phyloP scores from a whole-genome alignment of 2,888 invertebrate genomes.

The Luperina nickerlii region DNA sequence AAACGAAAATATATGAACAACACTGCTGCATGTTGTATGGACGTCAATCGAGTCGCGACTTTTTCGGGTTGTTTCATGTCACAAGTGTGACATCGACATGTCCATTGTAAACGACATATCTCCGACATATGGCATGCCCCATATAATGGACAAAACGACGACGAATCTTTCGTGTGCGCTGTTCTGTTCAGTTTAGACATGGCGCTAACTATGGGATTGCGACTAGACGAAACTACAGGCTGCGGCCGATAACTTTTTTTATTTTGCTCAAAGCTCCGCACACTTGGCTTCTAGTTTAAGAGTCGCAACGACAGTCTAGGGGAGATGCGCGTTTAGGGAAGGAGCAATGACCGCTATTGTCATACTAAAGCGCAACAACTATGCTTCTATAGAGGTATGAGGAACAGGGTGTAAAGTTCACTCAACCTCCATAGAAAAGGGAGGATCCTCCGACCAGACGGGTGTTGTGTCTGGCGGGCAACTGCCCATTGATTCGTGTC shows the following conservation, averaged over 20 bases:
- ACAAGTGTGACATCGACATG: conserved; percentile 4
- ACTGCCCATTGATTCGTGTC: too few relatives aligned
- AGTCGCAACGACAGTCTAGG: not conserved
- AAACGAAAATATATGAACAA: conserved; percentile 1
- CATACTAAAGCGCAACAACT: too few relatives aligned
- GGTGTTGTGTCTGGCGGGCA: too few relatives aligned
- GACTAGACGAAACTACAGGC: not conserved
- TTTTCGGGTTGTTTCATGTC: not conserved
- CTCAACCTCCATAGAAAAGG: too few relatives aligned
- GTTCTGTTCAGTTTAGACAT: not conserved
- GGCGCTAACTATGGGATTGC: not conserved
- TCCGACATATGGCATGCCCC: not conserved
- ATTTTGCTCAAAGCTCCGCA: not conserved
- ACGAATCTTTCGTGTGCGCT: not conserved
- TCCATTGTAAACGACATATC: conserved; percentile 13
- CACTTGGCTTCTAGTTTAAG: not conserved
- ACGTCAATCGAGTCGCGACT: not conserved
- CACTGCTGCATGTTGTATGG: conserved; percentile 3
- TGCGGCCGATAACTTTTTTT: not conserved
- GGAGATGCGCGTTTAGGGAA: too few relatives aligned
- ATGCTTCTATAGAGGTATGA: too few relatives aligned
- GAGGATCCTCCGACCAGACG: too few relatives aligned
- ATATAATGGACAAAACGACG: conserved; percentile 7
- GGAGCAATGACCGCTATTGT: not conserved
- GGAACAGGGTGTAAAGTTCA: too few relatives aligned